phyloP scores from a whole-genome alignment of 2,113 vertebrate species.

The Hydrochoerus hydrochaeris region DNA sequence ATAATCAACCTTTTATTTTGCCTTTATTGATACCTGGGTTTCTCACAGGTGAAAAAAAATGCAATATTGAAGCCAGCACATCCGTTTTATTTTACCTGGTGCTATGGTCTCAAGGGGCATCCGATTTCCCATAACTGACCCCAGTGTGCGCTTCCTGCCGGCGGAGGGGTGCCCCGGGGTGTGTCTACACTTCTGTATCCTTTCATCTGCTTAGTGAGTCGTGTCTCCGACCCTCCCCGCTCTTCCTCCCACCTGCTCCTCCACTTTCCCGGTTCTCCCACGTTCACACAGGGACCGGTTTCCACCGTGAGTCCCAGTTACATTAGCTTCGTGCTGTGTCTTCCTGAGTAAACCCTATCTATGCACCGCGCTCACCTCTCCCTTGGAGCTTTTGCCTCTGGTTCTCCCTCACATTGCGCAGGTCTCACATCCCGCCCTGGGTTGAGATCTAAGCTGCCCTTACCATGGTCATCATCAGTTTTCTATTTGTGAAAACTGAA shows the following conservation, averaged over 20 bases:
- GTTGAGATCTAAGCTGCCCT: neutral
- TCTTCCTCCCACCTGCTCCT: neutral
- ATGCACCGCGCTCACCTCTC: neutral
- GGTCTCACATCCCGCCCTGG: neutral
- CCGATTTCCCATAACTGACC: neutral
- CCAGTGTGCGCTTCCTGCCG: fast-evolving
- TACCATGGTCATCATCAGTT: neutral
- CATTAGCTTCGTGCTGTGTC: neutral
- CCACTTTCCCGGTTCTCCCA: neutral
- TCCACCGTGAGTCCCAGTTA: neutral
- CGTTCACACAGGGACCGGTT: neutral
- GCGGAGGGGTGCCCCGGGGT: neutral
- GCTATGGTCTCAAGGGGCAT: neutral
- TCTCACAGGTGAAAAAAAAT: neutral
- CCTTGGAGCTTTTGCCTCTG: neutral
- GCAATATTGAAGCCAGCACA: neutral
- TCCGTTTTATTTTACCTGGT: neutral
- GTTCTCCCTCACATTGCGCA: neutral
- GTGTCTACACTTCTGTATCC: fast-evolving
- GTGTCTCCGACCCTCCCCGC: neutral
- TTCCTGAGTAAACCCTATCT: neutral
- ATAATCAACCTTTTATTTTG: neutral
- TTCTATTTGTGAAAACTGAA: neutral
- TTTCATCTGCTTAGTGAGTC: neutral
- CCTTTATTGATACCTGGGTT: neutral